Conservation (phyloP, 2,113 vertebrate species). For the Mola mola region DNA sequence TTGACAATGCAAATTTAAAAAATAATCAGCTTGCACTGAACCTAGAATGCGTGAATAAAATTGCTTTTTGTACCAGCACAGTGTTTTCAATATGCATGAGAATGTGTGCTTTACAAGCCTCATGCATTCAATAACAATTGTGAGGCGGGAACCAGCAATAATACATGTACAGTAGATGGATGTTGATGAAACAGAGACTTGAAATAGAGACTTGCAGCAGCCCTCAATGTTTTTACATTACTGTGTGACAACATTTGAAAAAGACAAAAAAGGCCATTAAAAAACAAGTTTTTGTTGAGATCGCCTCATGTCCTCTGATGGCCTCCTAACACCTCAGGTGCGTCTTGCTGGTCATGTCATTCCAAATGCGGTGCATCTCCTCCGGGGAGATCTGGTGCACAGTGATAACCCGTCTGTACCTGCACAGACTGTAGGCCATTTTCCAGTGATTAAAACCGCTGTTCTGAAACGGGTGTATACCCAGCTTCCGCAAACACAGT, state of each 20-base stretch:
- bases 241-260: constrained; percentile 34
- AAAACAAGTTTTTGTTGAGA: constrained; percentile 3
- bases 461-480: constrained; percentile 99
- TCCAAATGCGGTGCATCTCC: constrained; percentile 99
- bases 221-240: constrained; percentile 40
- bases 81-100: constrained; percentile 43
- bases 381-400: constrained; percentile 98
- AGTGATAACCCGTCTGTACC: constrained; percentile 95
- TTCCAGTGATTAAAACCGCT: constrained; percentile 99
- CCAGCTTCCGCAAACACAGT: constrained; percentile 94
- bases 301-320: background rate
- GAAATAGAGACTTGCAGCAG: constrained; percentile 42
- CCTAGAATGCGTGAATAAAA: constrained; percentile 29
- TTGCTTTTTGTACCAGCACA: constrained; percentile 36
- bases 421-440: constrained; percentile 98
- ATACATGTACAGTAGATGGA: constrained; percentile 32
- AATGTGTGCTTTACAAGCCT: constrained; percentile 47
- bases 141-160: constrained; percentile 43
- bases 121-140: constrained; percentile 56
- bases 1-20: constrained; percentile 24
- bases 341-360: constrained; percentile 99
- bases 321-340: constrained; percentile 93
- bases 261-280: constrained; percentile 36
- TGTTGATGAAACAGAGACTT: constrained; percentile 31
- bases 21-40: constrained; percentile 13